Evolutionary conservation across 2,113 vertebrate species (phyloP), one percentile per base, ranked within the genome.

Genomic region (Pseudois nayaur): DNA sequence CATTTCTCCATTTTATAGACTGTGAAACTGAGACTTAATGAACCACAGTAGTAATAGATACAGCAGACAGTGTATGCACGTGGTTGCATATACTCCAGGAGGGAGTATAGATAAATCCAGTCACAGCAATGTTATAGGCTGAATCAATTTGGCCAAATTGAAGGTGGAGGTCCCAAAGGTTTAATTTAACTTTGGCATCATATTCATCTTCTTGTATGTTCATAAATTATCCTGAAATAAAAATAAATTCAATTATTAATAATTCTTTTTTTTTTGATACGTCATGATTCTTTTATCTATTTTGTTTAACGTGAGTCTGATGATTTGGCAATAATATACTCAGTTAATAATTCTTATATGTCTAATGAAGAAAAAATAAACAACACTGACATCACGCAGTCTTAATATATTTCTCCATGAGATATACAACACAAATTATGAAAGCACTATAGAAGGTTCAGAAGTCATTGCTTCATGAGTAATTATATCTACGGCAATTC

Each of bases 191-290:
- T 81, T 81, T 92, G 11, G 3, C 4, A 81, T 92, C 27, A 52
- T 17, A 57, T 52, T 8, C 1, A 0, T 59, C n/a, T 90, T 87
- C 43, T 74, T 71, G 6, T 60, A 87, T 50, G 54, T 87, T 9
- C 29, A 74, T 45, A 91, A 48, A 40, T 81, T 92, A 82, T 94
- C 78, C 27, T 97, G 87, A 90, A 91, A 67, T 50, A 78, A 97
- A 97, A 96, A 48, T 82, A 67, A 33, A 54, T 1, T 91, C 16
- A 57, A 23, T 10, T 88, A 76, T 76, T 76, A 43, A 76, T 71
- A 76, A 83, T 45, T 87, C 6, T 76, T 87, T n/a, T n/a, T n/a
- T n/a, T n/a, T n/a, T n/a, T n/a, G n/a, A n/a, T n/a, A n/a, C n/a
- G n/a, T n/a, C n/a, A n/a, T n/a, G n/a, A n/a, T n/a, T n/a, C n/a